These are phyloP conservation scores for Diaphora mendica DNA, from an alignment of 2,888 invertebrate species.

Conservation along the genomic window DNA sequence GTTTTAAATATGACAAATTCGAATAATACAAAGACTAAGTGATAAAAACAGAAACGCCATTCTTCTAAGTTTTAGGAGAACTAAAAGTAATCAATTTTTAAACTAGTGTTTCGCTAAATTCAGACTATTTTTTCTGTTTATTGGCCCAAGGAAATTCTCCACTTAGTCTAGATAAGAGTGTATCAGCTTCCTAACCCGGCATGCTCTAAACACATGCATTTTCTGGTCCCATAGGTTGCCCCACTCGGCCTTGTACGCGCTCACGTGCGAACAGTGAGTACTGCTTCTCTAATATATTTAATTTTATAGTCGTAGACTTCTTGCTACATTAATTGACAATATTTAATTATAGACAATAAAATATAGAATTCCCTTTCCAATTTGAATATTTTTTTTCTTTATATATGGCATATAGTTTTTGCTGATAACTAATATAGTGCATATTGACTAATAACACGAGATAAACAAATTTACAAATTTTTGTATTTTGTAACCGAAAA, in stretches of 20 bases:
- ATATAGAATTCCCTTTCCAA: background rate
- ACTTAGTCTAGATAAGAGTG: conserved; percentile 55
- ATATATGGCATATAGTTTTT: background rate
- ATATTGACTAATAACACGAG: background rate
- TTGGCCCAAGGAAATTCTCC: conserved; percentile 12
- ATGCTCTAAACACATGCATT: conserved; percentile 84
- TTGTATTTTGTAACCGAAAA: background rate
- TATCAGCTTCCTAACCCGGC: conserved; percentile 83
- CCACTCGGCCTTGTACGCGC: conserved; percentile 88
- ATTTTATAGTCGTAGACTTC: conserved; percentile 56
- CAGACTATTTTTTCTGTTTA: background rate
- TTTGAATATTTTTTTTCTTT: background rate
- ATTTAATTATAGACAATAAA: background rate
- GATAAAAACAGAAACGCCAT: conserved; percentile 46
- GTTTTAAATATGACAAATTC: conserved; percentile 26
- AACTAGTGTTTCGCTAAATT: background rate
- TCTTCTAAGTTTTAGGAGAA: background rate
- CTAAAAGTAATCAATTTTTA: background rate
- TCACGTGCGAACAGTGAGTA: conserved; percentile 90
- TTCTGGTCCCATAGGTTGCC: conserved; percentile 86
- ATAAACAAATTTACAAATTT: background rate
- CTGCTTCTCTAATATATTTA: conserved; percentile 68
- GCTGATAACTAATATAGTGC: background rate
- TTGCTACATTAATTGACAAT: conserved; percentile 41
- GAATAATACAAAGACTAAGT: conserved; percentile 34